Base-by-base conservation (phyloP, 2,888 invertebrate species). In the Zygothrica quintamaculata region DNA sequence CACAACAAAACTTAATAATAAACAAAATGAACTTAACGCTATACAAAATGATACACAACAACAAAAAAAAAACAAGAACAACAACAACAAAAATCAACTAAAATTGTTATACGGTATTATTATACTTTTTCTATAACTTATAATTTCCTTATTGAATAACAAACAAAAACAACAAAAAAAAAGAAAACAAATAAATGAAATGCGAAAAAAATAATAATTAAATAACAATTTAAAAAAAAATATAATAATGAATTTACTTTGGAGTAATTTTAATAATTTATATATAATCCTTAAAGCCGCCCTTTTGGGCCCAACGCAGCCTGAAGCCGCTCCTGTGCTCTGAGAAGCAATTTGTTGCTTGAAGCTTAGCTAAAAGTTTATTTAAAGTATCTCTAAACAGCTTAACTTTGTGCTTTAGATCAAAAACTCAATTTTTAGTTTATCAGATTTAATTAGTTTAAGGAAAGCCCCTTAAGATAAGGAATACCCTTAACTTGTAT, bases 81-180 rank as follows among this genome's bases (percentile, higher is more conserved):
- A 60, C 43, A 31, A 18, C 26, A 61, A 51, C 44, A 40, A 60
- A 53, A 52, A 60, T 57, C 65, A 86, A 82, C 86, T 86, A 82
- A 88, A 36, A 89, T 89, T 89, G 89, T 89, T 89, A 89, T 89
- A 89, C 89, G 88, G 89, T 88, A 89, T 88, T 88, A 89, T 89
- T 89, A 89, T 89, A 89, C 89, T 89, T 89, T 89, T 89, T 89
- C 89, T 89, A 89, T 89, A 88, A 88, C 84, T 89, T 89, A 89
- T 89, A 84, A 89, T 89, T 89, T 88, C 87, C 84, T 86, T 87
- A 89, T 86, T 88, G 87, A 88, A 82, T 84, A 87, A 78, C 59
- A 77, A 77, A 65, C 58, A 61, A 46, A 65, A 71, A 74, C n/a
- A 44, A 12, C n/a, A 29, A 72, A 56, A 42, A 33, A 36, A 42